Evolutionary conservation across 1,140 invertebrate genomes (phyloP), one percentile per base, ranked within the genome.

Genomic region (Hyles euphorbiae): DNA sequence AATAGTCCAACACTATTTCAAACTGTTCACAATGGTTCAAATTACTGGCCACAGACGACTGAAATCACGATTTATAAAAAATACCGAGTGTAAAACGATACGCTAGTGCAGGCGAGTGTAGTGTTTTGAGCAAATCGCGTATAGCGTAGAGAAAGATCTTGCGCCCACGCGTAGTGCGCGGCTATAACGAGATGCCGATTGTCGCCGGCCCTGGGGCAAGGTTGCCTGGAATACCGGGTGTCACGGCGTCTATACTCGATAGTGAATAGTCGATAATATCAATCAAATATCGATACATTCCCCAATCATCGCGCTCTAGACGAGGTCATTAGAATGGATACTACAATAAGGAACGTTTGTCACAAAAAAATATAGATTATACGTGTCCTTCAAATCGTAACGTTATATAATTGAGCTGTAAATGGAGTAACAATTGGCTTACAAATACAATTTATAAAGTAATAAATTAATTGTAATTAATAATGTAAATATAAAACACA

Each of bases 191-290:
- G 81, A 76, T 68, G 63, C 60, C 70, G 65, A 67, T 71, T 80
- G 78, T 80, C 76, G 72, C 73, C 76, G 81, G 76, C 79, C 74
- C 73, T 81, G 74, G 69, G 63, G 63, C 82, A 83, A 86, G 83
- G 83, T 83, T 81, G 72, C 70, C 81, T 83, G 81, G 83, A 86
- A 72, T 61, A 60, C 57, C 47, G 36, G 12, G 53, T 60, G 58
- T 56, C 58, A 58, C 10, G 22, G 34, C 34, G 32, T 9, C 50
- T 50, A 32, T 6, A 46, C 48, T 50, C 11, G 32, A 22, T 5
- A 50, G 22, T 22, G 22, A 22, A 22, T 45, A 45, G n/a, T 5
- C n/a, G 5, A 48, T 48, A 48, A 1, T 5, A 11, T 48, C 46
- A 48, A 11, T 22, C 46, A 11, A 48, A 48, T n/a, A 45, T 45